Percentiles rank a stretch among this genome's conserved stretches.
phyloP scores from a whole-genome alignment of 2,797 vertebrate species.

The Cyprinella venusta region DNA sequence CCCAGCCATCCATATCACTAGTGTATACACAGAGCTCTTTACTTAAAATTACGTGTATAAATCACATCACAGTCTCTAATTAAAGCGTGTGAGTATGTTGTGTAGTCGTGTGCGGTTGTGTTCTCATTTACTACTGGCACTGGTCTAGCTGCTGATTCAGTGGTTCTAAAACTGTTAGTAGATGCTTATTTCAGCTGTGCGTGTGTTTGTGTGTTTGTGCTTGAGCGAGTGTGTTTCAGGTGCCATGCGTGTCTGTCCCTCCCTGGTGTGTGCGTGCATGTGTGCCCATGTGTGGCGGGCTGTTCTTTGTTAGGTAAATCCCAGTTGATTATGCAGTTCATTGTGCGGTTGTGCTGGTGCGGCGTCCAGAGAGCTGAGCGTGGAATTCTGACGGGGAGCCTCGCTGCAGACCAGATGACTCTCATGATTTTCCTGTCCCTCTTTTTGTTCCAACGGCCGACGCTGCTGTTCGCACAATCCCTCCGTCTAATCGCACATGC shows the following conservation, averaged over 20 bases:
- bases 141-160: constrained; percentile 67
- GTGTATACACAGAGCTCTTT: constrained; percentile 26
- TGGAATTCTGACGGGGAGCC: constrained; percentile 65
- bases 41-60: constrained; percentile 8
- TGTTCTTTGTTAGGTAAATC: constrained; percentile 83
- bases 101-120: constrained; percentile 40
- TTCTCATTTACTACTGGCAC: constrained; percentile 41
- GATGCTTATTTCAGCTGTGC: constrained; percentile 51
- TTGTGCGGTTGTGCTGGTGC: constrained; percentile 78
- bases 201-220: constrained; percentile 39
- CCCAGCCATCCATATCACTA: constrained; percentile 47
- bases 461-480: constrained; percentile 49
- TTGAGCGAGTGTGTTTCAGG: constrained; percentile 36
- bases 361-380: constrained; percentile 80
- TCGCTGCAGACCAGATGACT: constrained; percentile 66
- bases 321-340: constrained; percentile 77
- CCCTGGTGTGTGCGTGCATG: constrained; percentile 32
- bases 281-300: constrained; percentile 65
- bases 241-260: constrained; percentile 40
- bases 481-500: constrained; percentile 30
- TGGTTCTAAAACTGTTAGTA: constrained; percentile 58
- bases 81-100: constrained; percentile 48
- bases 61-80: constrained; percentile 29
- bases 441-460: constrained; percentile 56
- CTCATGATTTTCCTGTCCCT: constrained; percentile 56